phyloP scores from a whole-genome alignment of 1,140 invertebrate genomes.

The Drosophila equinoxialis region DNA sequence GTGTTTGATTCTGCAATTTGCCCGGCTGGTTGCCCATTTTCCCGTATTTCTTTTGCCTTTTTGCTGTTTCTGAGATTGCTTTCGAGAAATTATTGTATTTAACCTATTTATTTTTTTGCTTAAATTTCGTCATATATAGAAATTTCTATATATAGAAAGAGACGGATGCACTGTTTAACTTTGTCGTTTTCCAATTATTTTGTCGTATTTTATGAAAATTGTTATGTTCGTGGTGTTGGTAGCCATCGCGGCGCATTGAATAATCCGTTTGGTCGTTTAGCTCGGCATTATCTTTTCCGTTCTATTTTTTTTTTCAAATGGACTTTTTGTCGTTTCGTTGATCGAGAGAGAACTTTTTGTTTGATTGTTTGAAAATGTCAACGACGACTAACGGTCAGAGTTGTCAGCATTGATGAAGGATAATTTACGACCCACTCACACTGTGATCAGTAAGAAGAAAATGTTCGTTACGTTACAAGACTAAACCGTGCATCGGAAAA shows the following conservation, averaged over 20 bases:
- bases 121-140: slow-evolving; percentile 65
- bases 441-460: background rate
- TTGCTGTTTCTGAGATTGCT: background rate
- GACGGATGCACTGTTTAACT: slow-evolving; percentile 48
- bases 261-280: slow-evolving; percentile 67
- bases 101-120: slow-evolving; percentile 74
- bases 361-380: slow-evolving; percentile 44
- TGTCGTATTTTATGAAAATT: slow-evolving; percentile 27
- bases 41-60: background rate
- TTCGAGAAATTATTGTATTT: slow-evolving; percentile 58
- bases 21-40: slow-evolving; percentile 82
- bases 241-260: slow-evolving; percentile 72
- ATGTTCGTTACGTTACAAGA: no score
- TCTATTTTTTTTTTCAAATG: slow-evolving; percentile 3
- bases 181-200: slow-evolving; percentile 46
- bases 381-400: slow-evolving; percentile 48
- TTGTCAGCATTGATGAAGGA: background rate
- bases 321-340: slow-evolving; percentile 12
- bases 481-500: no score
- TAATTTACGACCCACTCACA: background rate
- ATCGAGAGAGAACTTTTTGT: slow-evolving; percentile 31
- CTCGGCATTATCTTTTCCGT: slow-evolving; percentile 48
- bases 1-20: slow-evolving; percentile 71
- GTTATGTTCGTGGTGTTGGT: slow-evolving; percentile 44
- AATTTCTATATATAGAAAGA: slow-evolving; percentile 68